Evolutionary conservation across 2,797 vertebrate species (phyloP).

Genomic region (Monodelphis domestica): DNA sequence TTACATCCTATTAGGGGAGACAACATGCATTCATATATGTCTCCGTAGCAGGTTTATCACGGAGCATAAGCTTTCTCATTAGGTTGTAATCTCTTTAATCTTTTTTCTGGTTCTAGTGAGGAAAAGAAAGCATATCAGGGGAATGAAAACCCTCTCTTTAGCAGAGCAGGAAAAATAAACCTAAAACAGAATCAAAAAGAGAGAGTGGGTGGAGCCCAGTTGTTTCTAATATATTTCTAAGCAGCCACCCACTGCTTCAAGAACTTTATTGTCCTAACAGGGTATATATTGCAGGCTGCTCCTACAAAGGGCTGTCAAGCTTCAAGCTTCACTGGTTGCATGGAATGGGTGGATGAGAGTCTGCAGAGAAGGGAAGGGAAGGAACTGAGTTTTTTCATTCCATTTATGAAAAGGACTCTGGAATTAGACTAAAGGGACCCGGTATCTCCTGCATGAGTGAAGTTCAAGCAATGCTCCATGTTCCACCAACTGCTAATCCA

Average conservation of each 20-base stretch:
- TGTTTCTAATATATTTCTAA: slow-evolving; percentile 35
- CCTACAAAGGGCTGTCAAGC: slow-evolving; percentile 17
- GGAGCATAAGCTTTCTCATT: slow-evolving; percentile 7
- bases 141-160: not conserved
- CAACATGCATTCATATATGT: not conserved
- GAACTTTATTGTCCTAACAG: slow-evolving; percentile 44
- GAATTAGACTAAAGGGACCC: not conserved
- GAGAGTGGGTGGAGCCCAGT: not conserved
- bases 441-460: not conserved
- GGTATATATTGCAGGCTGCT: not conserved
- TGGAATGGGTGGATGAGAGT: not conserved
- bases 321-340: slow-evolving; percentile 8
- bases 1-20: not conserved
- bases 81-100: slow-evolving; percentile 29
- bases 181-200: not conserved
- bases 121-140: not conserved
- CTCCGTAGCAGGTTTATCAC: not conserved
- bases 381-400: not conserved
- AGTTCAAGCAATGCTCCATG: slow-evolving; percentile 12
- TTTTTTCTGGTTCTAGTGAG: slow-evolving; percentile 42
- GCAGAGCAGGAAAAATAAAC: slow-evolving; percentile 20
- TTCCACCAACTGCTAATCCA: slow-evolving; percentile 20
- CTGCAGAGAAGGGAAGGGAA: not conserved
- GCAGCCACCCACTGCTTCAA: slow-evolving; percentile 10
- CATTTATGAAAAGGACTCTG: not conserved